Base-by-base conservation (phyloP, 2,113 vertebrate species). In the Ictalurus punctatus region DNA sequence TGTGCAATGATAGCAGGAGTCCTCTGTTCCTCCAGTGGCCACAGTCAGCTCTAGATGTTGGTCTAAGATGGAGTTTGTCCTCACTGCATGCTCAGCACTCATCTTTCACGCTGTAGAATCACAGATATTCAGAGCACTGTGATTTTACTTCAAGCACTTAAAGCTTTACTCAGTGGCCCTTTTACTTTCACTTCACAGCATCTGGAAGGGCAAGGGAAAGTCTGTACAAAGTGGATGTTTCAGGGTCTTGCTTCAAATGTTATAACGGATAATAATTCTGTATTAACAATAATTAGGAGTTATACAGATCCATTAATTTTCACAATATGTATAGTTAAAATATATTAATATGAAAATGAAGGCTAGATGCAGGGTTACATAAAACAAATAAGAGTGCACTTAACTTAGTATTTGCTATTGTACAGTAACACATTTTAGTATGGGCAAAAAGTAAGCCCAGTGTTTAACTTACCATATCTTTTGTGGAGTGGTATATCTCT, bases 1-100 rank as follows among this genome's bases (percentile, higher is more conserved):
- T 6, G 95, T 95, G 78, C 98, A 99, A 87, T 97, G 96, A 92
- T 97, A 97, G 93, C 98, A 98, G 67, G 97, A 98, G 88, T 96
- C 96, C 88, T 98, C 97, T 0, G 97, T 93, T 1, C 97, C 98
- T 0, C 97, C 97, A 0, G 97, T 99, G 0, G 97, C 97, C 0
- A 97, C 97, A 0, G 95, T 95, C 94, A 99, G 95, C 93, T 98
- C 97, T 78, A 96, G 95, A 90, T 97, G 96, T 0, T 96, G 97
- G 87, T 97, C 93, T 7, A 97, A 93, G 0, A 96, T 96, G 52
- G 96, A 91, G 0, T 93, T 93, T 61, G 94, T 95, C 85, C 95
- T 88, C 87, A 95, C 90, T 0, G 94, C 92, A 81, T 95, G 96
- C 3, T 85, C 16, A 7, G 27, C 10, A 76, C 90, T 91, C 88